A percentile compares a stretch with the other conserved stretches of the same genome.
These are phyloP conservation scores for Asbolus verrucosus DNA, from an alignment of 1,140 invertebrate genomes.

Conservation along the genomic window DNA sequence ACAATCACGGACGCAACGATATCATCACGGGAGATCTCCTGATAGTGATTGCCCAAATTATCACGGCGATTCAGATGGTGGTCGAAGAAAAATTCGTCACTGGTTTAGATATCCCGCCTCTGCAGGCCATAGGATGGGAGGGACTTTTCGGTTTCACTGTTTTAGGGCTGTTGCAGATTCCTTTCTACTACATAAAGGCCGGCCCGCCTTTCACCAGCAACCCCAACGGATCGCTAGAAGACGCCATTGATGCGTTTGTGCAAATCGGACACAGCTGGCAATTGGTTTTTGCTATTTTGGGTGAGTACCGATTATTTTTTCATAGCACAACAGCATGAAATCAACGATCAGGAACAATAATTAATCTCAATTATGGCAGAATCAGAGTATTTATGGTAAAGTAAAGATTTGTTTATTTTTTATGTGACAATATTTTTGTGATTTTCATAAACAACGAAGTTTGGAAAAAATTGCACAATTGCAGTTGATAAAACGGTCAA, in stretches of 20 bases:
- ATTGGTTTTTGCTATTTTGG: constrained; percentile 75
- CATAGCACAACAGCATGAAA: too few species aligned
- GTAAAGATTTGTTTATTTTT: too few species aligned
- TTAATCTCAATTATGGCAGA: too few species aligned
- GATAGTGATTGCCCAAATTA: constrained; percentile 91
- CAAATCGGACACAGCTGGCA: constrained; percentile 80
- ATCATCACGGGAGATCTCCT: constrained; percentile 92
- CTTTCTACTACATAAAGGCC: constrained; percentile 87
- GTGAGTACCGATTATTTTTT: constrained; percentile 64
- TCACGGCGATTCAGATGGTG: constrained; percentile 93
- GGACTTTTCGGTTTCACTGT: constrained; percentile 88
- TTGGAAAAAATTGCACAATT: too few species aligned
- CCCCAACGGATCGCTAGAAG: constrained; percentile 84
- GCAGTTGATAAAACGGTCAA: too few species aligned
- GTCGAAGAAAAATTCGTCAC: constrained; percentile 93
- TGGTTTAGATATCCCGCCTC: constrained; percentile 82
- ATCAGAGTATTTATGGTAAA: too few species aligned
- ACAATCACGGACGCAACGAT: constrained; percentile 75
- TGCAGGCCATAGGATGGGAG: constrained; percentile 93
- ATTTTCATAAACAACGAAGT: too few species aligned
- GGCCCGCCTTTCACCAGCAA: constrained; percentile 82
- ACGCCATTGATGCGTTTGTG: constrained; percentile 83
- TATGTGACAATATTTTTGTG: too few species aligned
- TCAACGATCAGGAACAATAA: too few species aligned
- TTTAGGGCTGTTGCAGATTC: constrained; percentile 80